phyloP scores from a whole-genome alignment of 2,797 vertebrate genomes.

The Pseudochaenichthys georgianus region DNA sequence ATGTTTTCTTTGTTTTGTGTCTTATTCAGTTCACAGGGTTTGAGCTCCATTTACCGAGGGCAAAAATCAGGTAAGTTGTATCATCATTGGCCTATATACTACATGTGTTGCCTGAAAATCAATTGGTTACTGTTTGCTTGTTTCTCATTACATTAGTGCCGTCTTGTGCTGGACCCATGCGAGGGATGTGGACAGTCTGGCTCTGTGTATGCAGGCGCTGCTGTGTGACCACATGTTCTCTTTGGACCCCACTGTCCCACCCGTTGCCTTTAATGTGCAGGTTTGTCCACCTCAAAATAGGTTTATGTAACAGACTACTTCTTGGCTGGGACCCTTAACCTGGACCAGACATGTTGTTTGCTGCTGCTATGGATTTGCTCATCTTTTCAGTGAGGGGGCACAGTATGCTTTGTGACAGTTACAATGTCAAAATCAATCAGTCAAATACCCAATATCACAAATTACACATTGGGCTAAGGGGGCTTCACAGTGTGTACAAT shows the following conservation, averaged over 20 bases:
- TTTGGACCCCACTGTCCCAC: conserved; percentile 92
- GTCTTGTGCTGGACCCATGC: conserved; percentile 87
- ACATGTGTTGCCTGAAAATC: neutral
- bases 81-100: neutral
- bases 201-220: conserved; percentile 88
- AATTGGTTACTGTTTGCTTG: conserved; percentile 8
- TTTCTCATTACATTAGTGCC: conserved; percentile 64
- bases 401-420: too few relatives aligned
- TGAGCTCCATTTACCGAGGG: conserved; percentile 76
- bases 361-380: too few relatives aligned
- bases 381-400: too few relatives aligned
- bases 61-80: conserved; percentile 86
- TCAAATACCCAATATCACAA: too few relatives aligned
- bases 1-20: conserved; percentile 15
- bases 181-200: conserved; percentile 92
- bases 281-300: conserved; percentile 68
- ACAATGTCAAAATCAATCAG: too few relatives aligned
- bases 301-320: too few relatives aligned
- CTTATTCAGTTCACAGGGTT: conserved; percentile 82
- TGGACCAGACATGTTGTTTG: too few relatives aligned
- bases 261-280: conserved; percentile 90
- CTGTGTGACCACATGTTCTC: conserved; percentile 92
- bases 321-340: too few relatives aligned
- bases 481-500: too few relatives aligned
- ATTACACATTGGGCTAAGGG: too few relatives aligned